Percentiles rank a stretch among this genome's conserved stretches.
Evolutionary conservation across 1,140 invertebrate species (phyloP).

Genomic region (Drosophila tsacasi): DNA sequence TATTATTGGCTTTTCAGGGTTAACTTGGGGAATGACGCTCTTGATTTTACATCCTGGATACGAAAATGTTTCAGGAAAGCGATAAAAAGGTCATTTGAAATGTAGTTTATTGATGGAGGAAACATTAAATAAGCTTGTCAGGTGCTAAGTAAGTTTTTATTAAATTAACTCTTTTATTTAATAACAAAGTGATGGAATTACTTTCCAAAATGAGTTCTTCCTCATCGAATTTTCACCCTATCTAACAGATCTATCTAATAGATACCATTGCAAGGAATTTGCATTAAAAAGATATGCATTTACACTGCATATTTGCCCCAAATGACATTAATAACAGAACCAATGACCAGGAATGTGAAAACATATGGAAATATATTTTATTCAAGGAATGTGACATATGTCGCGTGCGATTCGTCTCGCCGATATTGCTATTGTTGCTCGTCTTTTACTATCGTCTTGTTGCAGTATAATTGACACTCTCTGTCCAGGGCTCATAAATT

Average conservation of each 20-base stretch:
- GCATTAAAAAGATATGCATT: constrained; percentile 5
- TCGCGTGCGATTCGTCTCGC: constrained; percentile 43
- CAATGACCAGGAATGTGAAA: constrained; percentile 27
- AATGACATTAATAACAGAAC: constrained; percentile 14
- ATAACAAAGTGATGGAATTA: not conserved
- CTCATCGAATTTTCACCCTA: not conserved
- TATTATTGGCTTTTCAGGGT: constrained; percentile 19
- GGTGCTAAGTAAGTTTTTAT: no score
- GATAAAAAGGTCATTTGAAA: not conserved
- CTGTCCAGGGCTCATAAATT: constrained; percentile 41
- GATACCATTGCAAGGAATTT: not conserved
- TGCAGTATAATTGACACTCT: constrained; percentile 51
- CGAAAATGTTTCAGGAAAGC: not conserved
- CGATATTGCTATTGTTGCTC: constrained; percentile 29
- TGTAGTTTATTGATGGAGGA: not conserved
- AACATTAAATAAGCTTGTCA: not conserved
- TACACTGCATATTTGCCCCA: constrained; percentile 10
- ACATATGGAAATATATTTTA: constrained; percentile 22
- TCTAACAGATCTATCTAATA: not conserved
- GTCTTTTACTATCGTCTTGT: constrained; percentile 28
- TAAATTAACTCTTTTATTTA: not conserved
- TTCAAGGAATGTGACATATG: constrained; percentile 29
- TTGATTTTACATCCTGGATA: not conserved
- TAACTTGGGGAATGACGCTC: not conserved
- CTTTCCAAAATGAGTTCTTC: not conserved